Evolutionary conservation across 2,797 vertebrate genomes (phyloP), one percentile per base, ranked within the genome.

Genomic region (Poecilia velifera): DNA sequence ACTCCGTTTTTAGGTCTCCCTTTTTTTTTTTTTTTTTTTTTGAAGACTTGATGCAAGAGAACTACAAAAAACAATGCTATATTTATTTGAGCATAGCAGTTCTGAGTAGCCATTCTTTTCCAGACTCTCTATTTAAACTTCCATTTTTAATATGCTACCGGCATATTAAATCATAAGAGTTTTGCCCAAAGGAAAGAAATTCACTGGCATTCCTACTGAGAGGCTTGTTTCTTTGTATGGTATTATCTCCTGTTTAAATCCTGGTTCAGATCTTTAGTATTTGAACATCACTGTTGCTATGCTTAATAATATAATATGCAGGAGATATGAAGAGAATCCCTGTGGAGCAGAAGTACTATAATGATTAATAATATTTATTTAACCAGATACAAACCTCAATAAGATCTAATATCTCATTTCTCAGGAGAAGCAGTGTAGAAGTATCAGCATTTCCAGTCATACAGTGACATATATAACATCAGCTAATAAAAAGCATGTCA

Each of bases 1-100:
- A 49, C 68, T 46, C 73, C 49, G 66, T 72, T 76, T 57, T 76
- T 14, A 41, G 76, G 28, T 64, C 46, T 39, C 62, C 62, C 9
- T 66, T 18, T 1, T 66, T 66, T 39, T 34, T 1, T 31, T 31
- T 66, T 66, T 66, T 34, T 34, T 1, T 66, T 66, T 66, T 10
- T 66, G 7, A 4, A 53, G 10, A 22, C 9, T 41, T 28, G 76
- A 14, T 22, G 43, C 45, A 59, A 55, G 31, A 85, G 62, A 62
- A 72, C 16, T 39, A 7, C n/a, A 64, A 13, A 73, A 53, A 82
- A 72, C 55, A 71, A 55, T 53, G 10, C 16, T 4, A 36, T 0
- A 66, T 53, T 49, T 39, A 14, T 36, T 75, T 45, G 43, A 31
- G 39, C 31, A 31, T 31, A 31, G 47, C 34, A 39, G 20, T 14